Base-by-base conservation (phyloP, 2,113 vertebrate species). In the Cephalopholis sonnerati region DNA sequence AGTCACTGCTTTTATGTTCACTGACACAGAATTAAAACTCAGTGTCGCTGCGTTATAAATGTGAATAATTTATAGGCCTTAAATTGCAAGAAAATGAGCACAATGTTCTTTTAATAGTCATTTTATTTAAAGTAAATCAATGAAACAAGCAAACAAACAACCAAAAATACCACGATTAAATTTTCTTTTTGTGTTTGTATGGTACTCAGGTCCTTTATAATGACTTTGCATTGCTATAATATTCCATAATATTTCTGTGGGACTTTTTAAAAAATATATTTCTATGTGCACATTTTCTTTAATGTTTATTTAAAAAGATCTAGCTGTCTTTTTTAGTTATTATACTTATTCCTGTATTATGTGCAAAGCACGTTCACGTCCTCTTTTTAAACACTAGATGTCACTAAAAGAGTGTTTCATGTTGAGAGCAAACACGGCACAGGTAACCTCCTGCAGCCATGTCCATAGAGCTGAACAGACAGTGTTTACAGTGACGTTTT, bases 331-430 rank as follows among this genome's bases (percentile, higher is more conserved):
- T 36, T 36, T 1, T 0, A 13, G 6, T 27, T 25, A 46, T 29
- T 1, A 5, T 9, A 4, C 1, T 50, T 41, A 4, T 9, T 18
- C 4, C n/a, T 76, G 58, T 58, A 16, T 36, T 24, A 1, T n/a
- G 27, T 27, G 29, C 10, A 6, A 54, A n/a, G 29, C 9, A 7
- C 48, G 44, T 61, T 44, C 20, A 58, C 41, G 3, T 70, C 7
- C 44, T 58, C 3, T 0, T 1, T 66, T 85, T 62, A 1, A 75
- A 65, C 92, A 61, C 91, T 80, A 93, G 92, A 74, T 86, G 92
- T 58, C 91, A 44, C 72, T 73, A 67, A 77, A 69, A 29, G 13
- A 80, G 36, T 54, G 8, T 84, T 76, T 81, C 29, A 63, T 22
- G 5, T 17, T 32, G 24, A 65, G 2, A 36, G 41, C 62, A 41